phyloP scores from a whole-genome alignment of 2,797 vertebrate species.

The Siniperca undulata region DNA sequence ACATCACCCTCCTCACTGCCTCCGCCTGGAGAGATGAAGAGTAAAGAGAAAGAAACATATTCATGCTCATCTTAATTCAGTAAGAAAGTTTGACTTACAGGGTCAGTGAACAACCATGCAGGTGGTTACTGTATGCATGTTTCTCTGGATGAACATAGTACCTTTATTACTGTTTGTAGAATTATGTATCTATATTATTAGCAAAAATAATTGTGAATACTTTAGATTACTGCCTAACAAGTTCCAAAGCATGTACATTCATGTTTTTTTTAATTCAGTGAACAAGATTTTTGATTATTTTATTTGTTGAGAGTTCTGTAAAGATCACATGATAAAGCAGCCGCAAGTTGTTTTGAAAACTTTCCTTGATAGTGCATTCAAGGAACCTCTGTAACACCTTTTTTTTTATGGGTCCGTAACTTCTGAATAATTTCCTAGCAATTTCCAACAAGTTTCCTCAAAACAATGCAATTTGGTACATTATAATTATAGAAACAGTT shows the following conservation, averaged over 20 bases:
- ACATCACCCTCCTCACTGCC: slow-evolving; percentile 88
- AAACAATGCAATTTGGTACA: background rate
- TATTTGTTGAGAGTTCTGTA: background rate
- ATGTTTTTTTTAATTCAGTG: background rate
- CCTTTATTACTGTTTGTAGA: background rate
- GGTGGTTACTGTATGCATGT: background rate
- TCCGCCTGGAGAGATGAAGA: slow-evolving; percentile 80
- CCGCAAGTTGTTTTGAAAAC: background rate
- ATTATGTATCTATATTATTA: background rate
- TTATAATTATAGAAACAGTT: background rate
- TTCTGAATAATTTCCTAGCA: background rate
- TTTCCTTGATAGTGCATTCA: background rate
- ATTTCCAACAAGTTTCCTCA: background rate
- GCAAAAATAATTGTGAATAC: background rate
- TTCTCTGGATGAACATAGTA: background rate
- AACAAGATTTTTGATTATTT: background rate
- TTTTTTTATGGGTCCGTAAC: background rate
- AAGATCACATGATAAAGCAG: background rate
- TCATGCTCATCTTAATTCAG: background rate
- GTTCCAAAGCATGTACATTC: background rate
- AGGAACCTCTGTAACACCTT: background rate
- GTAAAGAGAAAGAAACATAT: background rate
- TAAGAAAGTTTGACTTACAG: background rate
- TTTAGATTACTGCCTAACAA: background rate
- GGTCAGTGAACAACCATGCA: background rate